Evolutionary conservation across 1,140 invertebrate species (phyloP).

Genomic region (Drosophila trapezifrons): DNA sequence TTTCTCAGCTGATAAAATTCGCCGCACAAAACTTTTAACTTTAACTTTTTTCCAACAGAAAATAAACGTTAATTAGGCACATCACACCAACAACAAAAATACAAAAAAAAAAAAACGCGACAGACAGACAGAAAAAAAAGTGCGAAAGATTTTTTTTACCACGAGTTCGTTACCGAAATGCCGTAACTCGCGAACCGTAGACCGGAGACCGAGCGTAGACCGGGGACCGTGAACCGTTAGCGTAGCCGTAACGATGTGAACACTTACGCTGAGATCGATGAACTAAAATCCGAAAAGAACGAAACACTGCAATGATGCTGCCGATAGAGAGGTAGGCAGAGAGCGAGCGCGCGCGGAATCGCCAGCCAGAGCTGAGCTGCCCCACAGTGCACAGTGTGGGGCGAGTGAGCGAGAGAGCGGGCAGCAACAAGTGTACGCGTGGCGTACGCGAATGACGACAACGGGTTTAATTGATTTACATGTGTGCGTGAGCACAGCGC

Average conservation of each 20-base stretch:
- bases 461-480: conserved; percentile 76
- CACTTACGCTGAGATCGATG: conserved; percentile 81
- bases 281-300: conserved; percentile 53
- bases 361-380: conserved; percentile 9
- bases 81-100: conserved; percentile 14
- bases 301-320: conserved; percentile 25
- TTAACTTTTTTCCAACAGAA: conserved; percentile 4
- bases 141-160: conserved; percentile 21
- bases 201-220: conserved; percentile 7
- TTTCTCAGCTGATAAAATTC: conserved; percentile 11
- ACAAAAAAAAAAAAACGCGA: conserved; percentile 24
- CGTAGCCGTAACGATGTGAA: conserved; percentile 50
- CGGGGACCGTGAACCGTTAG: conserved; percentile 19
- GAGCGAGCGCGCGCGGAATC: conserved; percentile 9
- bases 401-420: conserved; percentile 13
- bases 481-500: conserved; percentile 65
- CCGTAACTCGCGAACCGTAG: conserved; percentile 14
- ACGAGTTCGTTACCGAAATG: conserved; percentile 21
- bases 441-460: conserved; percentile 66
- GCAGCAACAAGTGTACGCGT: conserved; percentile 76
- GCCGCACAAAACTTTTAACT: conserved; percentile 19
- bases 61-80: conserved; percentile 30
- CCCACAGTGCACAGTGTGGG: neutral
- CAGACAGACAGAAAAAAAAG: conserved; percentile 15
- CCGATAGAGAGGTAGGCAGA: neutral